These are phyloP conservation scores for Neofelis nebulosa DNA, from an alignment of 2,113 vertebrate species.

Conservation along the genomic window DNA sequence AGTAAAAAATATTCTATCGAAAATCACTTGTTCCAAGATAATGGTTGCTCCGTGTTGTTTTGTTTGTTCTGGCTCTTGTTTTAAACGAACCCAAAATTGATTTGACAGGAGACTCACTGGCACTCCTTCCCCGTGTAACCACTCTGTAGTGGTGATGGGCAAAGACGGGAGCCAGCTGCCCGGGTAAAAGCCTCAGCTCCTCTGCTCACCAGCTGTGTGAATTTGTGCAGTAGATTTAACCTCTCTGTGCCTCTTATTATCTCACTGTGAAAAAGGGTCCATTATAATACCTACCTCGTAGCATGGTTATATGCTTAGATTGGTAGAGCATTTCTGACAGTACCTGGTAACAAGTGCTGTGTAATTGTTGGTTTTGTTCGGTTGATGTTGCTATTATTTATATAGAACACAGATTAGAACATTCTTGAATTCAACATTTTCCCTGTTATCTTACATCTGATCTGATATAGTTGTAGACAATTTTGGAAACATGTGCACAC, in stretches of 20 bases:
- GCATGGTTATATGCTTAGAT: background rate
- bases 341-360: background rate
- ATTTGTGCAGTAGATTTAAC: fast-evolving
- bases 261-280: background rate
- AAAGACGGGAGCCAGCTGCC: fast-evolving
- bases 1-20: background rate
- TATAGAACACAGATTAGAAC: background rate
- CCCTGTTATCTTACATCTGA: background rate
- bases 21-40: background rate
- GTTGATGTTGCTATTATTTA: background rate
- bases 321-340: background rate
- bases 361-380: background rate
- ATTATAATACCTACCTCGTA: background rate
- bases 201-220: background rate
- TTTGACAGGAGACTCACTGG: background rate
- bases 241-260: background rate
- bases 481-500: background rate
- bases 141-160: background rate
- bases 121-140: background rate
- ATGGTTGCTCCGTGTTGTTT: background rate
- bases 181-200: background rate
- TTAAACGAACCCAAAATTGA: background rate
- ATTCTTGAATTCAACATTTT: background rate
- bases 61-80: background rate
- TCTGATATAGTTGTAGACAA: background rate